Base-by-base conservation (phyloP, 2,888 invertebrate genomes). In the Conchocele bisecta region DNA sequence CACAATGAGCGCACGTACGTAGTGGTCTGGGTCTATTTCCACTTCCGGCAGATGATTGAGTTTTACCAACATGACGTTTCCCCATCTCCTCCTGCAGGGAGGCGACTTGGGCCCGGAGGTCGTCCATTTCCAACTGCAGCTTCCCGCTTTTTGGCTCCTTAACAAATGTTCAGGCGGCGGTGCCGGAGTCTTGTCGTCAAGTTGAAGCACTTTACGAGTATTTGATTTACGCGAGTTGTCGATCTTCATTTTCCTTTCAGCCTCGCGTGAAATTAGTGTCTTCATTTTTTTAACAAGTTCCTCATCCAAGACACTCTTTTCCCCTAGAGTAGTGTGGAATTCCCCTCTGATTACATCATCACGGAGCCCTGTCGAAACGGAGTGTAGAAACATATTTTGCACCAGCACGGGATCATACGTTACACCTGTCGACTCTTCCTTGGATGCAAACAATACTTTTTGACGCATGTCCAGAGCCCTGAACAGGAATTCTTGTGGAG, bases 391-490 rank as follows among this genome's bases (percentile, higher is more conserved):
- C 28, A 35, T 24, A 15, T 63, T 29, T 3, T 63, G 35, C 2
- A 63, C 51, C n/a, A 63, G 35, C 15, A n/a, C 9, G 9, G 2
- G 7, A 9, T 63, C 53, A 46, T 46, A 46, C 4, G 22, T 54
- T 17, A 56, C 29, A 1, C 26, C 37, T 20, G 4, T 26, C 22
- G 42, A 20, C n/a, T 42, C 22, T 20, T 59, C 59, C 28, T 59
- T 59, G 5, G 59, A 59, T 2, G 59, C 59, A 22, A 53, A 63
- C 1, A 53, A 3, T 4, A 63, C 13, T 17, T 51, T 53, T 15
- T 63, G 63, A 22, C 39, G 41, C 15, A 65, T 24, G 4, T 48
- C 57, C 9, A 65, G 22, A 7, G 65, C 65, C 20, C 65, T 6
- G 22, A 57, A 57, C 2, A 65, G 4, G 24, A 57, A 65, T 6